Conservation (phyloP, 2,113 vertebrate genomes). For the Pterophyllum scalare region DNA sequence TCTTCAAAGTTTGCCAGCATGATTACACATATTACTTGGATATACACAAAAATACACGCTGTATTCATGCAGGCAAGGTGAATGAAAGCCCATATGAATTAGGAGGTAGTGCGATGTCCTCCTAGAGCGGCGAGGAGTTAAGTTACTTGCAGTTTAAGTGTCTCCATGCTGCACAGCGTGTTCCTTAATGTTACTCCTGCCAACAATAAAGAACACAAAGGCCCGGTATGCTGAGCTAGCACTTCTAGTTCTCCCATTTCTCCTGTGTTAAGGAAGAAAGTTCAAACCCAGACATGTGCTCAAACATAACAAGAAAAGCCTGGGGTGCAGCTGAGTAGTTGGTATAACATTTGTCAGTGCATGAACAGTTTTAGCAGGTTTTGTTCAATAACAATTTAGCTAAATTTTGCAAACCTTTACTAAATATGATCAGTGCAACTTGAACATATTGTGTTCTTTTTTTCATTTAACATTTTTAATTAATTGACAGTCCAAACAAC, state of each 20-base stretch:
- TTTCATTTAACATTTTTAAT: not conserved
- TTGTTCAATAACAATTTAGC: not conserved
- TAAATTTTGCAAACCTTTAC: not conserved
- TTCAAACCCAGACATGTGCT: constrained; percentile 33
- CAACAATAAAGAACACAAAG: constrained; percentile 54
- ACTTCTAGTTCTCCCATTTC: constrained; percentile 51
- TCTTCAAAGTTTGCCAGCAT: constrained; percentile 15
- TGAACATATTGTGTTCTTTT: not conserved
- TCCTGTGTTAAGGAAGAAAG: constrained; percentile 33
- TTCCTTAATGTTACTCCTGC: constrained; percentile 57
- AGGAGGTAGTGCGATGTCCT: constrained; percentile 18
- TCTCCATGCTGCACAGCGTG: constrained; percentile 45
- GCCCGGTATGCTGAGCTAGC: constrained; percentile 55
- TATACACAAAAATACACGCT: not conserved
- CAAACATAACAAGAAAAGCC: constrained; percentile 7
- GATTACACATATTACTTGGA: not conserved
- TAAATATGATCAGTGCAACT: fast-evolving
- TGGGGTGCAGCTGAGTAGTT: not conserved
- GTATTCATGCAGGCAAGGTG: not conserved
- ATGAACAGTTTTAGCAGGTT: not conserved
- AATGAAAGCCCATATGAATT: constrained; percentile 28
- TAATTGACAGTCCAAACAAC: not conserved
- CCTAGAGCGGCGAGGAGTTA: constrained; percentile 34
- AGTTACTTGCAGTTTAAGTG: constrained; percentile 50
- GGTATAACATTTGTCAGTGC: not conserved